phyloP scores from a whole-genome alignment of 30 jellyfish, hydroid and myxozoan species.

The Turritopsis dohrnii region DNA sequence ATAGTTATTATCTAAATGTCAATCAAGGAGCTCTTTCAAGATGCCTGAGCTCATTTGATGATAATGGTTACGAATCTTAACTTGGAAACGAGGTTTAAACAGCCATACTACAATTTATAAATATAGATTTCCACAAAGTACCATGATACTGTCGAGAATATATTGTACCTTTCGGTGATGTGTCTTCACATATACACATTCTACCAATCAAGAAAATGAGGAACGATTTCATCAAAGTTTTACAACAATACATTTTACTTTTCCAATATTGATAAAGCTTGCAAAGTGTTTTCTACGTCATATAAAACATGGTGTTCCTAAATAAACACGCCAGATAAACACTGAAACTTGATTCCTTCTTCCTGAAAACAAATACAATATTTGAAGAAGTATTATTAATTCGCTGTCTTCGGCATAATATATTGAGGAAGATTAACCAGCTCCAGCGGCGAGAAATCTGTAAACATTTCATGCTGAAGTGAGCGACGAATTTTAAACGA shows the following conservation, averaged over 20 bases:
- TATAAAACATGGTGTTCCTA: too few relatives aligned
- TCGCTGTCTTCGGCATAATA: conserved; percentile 1
- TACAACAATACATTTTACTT: background rate
- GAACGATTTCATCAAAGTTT: background rate
- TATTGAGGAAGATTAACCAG: background rate
- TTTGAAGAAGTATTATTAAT: background rate
- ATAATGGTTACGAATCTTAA: too few relatives aligned
- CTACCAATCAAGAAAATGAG: background rate
- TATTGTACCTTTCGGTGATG: background rate
- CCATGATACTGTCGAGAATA: background rate
- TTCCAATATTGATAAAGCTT: too few relatives aligned
- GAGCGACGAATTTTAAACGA: background rate
- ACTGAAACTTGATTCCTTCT: background rate
- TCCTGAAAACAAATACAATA: background rate
- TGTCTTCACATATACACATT: background rate
- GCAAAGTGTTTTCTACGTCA: too few relatives aligned
- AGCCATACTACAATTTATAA: too few relatives aligned
- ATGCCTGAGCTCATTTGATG: too few relatives aligned
- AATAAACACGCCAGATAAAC: too few relatives aligned
- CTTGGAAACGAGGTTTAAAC: too few relatives aligned
- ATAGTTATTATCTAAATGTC: too few relatives aligned
- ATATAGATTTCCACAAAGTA: too few relatives aligned
- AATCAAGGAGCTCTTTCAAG: too few relatives aligned
- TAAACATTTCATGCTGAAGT: conserved; percentile 10
- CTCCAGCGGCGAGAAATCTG: conserved; percentile 13